phyloP scores from a whole-genome alignment of 1,140 invertebrate genomes.

The Carcinoscorpius rotundicauda region DNA sequence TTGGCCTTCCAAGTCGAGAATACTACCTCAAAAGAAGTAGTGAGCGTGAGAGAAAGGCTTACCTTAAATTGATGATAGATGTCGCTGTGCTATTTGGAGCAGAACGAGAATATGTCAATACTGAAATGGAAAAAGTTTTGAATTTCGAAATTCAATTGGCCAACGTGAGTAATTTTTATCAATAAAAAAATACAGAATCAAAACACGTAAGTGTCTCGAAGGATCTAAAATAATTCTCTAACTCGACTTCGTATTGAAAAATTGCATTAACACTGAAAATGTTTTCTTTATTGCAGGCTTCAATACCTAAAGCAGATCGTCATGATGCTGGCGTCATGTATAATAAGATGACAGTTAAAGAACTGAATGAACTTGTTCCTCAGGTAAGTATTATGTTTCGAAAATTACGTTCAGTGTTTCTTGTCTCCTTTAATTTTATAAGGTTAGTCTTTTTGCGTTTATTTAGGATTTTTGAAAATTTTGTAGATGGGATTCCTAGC shows the following conservation, averaged over 20 bases:
- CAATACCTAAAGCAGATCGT: constrained; percentile 60
- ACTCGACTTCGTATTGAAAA: too few relatives aligned
- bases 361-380: constrained; percentile 53
- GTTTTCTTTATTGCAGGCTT: constrained; percentile 40
- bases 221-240: too few relatives aligned
- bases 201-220: too few relatives aligned
- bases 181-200: too few relatives aligned
- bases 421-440: too few relatives aligned
- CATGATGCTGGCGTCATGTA: constrained; percentile 70
- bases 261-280: too few relatives aligned
- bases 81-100: constrained; percentile 51
- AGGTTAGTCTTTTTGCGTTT: too few relatives aligned
- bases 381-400: constrained; percentile 5
- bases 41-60: constrained; percentile 40
- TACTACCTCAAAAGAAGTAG: constrained; percentile 57
- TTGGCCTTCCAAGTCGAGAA: constrained; percentile 70
- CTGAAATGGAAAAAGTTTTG: constrained; percentile 57
- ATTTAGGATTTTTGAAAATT: too few relatives aligned
- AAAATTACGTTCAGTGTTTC: too few relatives aligned
- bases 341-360: constrained; percentile 53
- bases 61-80: constrained; percentile 59
- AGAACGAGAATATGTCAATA: constrained; percentile 37
- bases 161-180: constrained; percentile 37
- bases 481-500: too few relatives aligned
- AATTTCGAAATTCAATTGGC: constrained; percentile 67